phyloP scores from a whole-genome alignment of 1,140 invertebrate genomes.

The Reticulitermes speratus region DNA sequence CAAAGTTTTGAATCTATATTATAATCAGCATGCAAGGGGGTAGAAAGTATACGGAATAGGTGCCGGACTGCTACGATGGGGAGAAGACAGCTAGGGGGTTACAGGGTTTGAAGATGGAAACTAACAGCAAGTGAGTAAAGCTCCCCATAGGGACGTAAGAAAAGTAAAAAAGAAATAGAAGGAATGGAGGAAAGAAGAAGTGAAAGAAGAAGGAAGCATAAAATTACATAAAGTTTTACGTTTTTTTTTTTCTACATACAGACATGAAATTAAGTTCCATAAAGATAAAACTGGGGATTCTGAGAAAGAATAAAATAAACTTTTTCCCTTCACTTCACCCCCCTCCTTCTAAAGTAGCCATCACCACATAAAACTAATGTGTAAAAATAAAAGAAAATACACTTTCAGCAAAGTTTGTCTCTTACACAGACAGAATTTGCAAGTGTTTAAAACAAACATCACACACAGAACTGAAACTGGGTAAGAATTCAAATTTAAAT shows the following conservation, averaged over 20 bases:
- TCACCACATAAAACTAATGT: background rate
- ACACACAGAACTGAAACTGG: background rate
- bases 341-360: background rate
- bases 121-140: background rate
- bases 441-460: background rate
- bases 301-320: background rate
- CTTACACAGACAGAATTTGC: background rate
- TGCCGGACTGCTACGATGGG: background rate
- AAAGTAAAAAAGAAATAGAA: background rate
- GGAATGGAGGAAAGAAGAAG: background rate
- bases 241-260: background rate
- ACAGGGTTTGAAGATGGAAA: background rate
- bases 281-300: background rate
- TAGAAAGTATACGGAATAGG: background rate
- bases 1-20: background rate
- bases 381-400: background rate
- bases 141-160: background rate
- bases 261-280: conserved; percentile 4
- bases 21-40: conserved; percentile 9
- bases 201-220: background rate
- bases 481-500: conserved; percentile 7
- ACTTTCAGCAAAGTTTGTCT: background rate
- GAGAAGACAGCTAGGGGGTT: background rate
- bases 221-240: background rate
- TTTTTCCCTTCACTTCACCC: background rate